These are phyloP conservation scores for Ligdia adustata DNA, from an alignment of 2,888 invertebrate genomes.

Conservation along the genomic window DNA sequence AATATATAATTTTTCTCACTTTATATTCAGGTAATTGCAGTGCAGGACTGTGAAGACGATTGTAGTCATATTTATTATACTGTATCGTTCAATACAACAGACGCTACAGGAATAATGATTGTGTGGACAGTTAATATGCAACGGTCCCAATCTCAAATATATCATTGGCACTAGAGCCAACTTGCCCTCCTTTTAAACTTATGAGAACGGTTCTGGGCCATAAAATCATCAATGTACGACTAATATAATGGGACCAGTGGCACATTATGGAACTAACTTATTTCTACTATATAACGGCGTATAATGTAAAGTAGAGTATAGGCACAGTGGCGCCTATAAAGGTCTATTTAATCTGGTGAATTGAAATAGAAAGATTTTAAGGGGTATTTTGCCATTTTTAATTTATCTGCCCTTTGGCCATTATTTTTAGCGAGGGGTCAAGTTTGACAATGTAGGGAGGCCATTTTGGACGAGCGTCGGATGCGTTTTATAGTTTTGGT, in stretches of 20 bases:
- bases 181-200: conserved; percentile 48
- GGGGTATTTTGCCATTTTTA: conserved; percentile 82
- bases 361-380: conserved; percentile 50
- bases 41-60: no score
- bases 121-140: conserved; percentile 17
- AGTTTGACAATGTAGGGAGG: conserved; percentile 57
- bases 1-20: no score
- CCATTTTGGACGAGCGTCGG: conserved; percentile 57
- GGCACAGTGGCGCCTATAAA: neutral
- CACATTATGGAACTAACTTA: neutral
- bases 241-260: neutral
- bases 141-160: conserved; percentile 18
- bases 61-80: no score
- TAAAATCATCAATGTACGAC: conserved; percentile 51
- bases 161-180: conserved; percentile 28
- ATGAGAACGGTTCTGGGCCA: conserved; percentile 40
- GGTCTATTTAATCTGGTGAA: conserved; percentile 33
- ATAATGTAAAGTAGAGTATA: no score
- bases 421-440: conserved; percentile 81
- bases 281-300: no score
- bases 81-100: neutral
- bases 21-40: no score
- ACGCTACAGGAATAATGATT: conserved; percentile 4
- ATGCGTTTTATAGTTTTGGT: conserved; percentile 74
- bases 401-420: conserved; percentile 79